Conservation (phyloP, 2,113 vertebrate species). For the Rhinopomastus cyanomelas region DNA sequence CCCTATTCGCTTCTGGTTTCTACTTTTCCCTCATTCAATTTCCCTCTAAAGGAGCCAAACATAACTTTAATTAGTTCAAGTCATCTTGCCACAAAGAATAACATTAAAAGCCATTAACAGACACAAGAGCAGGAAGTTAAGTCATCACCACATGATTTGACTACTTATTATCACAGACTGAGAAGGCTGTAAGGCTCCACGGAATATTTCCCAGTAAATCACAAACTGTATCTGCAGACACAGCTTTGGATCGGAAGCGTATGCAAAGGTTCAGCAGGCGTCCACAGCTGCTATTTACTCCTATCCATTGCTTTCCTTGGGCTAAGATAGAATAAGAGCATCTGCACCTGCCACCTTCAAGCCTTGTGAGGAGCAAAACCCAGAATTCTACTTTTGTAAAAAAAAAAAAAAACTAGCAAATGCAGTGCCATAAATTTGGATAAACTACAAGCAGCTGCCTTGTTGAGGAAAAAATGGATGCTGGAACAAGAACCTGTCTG, state of each 20-base stretch:
- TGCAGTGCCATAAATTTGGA: not conserved
- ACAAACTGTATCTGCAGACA: not conserved
- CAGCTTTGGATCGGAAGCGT: not conserved
- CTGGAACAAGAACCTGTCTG: not conserved
- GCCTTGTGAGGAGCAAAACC: not conserved
- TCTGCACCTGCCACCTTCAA: not conserved
- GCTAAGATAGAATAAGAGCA: not conserved
- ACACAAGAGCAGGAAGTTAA: conserved; percentile 38
- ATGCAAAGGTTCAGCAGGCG: not conserved
- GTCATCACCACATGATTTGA: not conserved
- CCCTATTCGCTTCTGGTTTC: conserved; percentile 2
- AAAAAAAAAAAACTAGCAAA: not conserved
- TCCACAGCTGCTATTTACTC: not conserved
- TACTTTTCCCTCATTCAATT: conserved; percentile 5
- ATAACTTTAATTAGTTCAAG: conserved; percentile 28
- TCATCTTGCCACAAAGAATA: not conserved
- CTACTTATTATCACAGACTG: not conserved
- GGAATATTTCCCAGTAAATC: conserved; percentile 24
- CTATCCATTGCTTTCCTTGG: not conserved
- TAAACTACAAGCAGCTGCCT: not conserved
- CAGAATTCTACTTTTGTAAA: not conserved
- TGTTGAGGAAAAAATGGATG: not conserved
- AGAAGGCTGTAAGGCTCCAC: not conserved
- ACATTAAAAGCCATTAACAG: conserved; percentile 12
- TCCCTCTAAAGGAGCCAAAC: conserved; percentile 8